phyloP scores from a whole-genome alignment of 2,113 vertebrate species.

The Ceyx melanurus region DNA sequence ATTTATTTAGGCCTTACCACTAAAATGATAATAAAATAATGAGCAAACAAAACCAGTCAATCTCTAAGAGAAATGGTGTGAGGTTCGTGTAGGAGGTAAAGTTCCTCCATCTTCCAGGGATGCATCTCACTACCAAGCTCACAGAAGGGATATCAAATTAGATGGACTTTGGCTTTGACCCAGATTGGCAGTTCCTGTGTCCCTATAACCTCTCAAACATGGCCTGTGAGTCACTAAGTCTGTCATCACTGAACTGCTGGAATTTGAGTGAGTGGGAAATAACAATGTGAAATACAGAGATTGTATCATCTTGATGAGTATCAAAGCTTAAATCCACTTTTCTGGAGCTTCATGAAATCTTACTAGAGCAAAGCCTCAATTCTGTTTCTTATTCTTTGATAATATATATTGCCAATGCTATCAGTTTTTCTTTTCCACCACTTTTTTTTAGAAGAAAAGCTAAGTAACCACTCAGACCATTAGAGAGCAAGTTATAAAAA shows the following conservation, averaged over 20 bases:
- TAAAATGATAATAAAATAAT: background rate
- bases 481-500: background rate
- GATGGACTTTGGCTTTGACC: background rate
- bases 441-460: background rate
- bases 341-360: background rate
- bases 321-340: background rate
- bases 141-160: background rate
- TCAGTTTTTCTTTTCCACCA: background rate
- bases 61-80: background rate
- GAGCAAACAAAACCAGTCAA: background rate
- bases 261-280: background rate
- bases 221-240: background rate
- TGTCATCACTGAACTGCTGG: background rate
- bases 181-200: background rate
- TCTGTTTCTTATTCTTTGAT: background rate
- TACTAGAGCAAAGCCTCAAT: background rate
- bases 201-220: background rate
- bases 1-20: background rate
- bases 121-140: background rate
- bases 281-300: background rate
- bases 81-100: background rate
- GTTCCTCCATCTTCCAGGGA: background rate
- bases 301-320: background rate
- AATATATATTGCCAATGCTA: background rate
- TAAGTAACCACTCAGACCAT: background rate